These are phyloP conservation scores for Fragum fragum DNA, from an alignment of 2,888 invertebrate species.

Conservation along the genomic window DNA sequence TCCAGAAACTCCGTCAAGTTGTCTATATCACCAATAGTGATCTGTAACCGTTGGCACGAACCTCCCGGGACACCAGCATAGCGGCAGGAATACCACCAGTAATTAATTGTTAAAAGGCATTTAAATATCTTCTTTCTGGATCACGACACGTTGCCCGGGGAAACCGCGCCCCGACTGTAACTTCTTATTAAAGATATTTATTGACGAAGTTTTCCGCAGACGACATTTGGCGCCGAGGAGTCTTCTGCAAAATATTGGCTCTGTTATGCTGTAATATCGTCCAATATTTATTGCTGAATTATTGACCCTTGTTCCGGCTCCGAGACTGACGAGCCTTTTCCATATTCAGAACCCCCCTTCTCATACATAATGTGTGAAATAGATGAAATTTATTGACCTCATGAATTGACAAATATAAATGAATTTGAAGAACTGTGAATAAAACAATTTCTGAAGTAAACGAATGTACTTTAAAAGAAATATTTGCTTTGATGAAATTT, in stretches of 20 bases:
- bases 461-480: no score
- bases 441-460: no score
- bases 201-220: constrained; percentile 33
- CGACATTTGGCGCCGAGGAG: constrained; percentile 55
- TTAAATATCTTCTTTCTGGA: constrained; percentile 24
- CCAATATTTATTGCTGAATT: constrained; percentile 52
- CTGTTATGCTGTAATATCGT: constrained; percentile 49
- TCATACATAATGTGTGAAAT: not conserved
- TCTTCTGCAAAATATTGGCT: constrained; percentile 58
- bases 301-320: constrained; percentile 19
- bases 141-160: constrained; percentile 8
- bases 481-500: no score
- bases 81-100: constrained; percentile 19
- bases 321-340: not conserved
- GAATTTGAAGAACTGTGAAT: no score
- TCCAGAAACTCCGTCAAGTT: not conserved
- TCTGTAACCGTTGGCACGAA: constrained; percentile 10
- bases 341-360: not conserved
- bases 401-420: not conserved
- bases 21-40: not conserved
- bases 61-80: constrained; percentile 5
- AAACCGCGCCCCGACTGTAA: constrained; percentile 25
- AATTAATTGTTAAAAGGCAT: constrained; percentile 32
- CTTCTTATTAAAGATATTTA: constrained; percentile 40
- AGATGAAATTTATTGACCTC: not conserved